Base-by-base conservation (phyloP, 2,797 vertebrate genomes). In the Astyanax mexicanus region DNA sequence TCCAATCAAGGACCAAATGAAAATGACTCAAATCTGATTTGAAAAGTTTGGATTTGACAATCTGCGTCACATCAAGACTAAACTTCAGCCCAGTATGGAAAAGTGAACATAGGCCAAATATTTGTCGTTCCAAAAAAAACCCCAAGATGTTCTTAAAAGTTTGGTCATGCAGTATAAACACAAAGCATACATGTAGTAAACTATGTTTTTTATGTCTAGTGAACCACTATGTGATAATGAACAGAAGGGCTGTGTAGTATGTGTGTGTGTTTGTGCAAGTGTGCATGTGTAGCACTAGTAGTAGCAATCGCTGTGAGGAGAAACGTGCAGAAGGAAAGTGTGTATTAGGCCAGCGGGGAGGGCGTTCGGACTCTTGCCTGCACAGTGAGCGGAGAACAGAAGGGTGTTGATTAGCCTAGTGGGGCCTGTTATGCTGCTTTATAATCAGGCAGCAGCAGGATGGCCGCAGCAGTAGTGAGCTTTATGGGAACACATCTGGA, bases 401-500 rank as follows among this genome's bases (percentile, higher is more conserved):
- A 75, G 58, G 79, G 38, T 69, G 27, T 61, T 69, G 79, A 84
- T 84, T 77, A 80, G 69, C 37, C n/a, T 73, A 74, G 75, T 58
- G 62, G 75, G 62, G 65, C 61, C 38, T 67, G 38, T 64, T 51
- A 65, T n/a, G 62, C 12, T 21, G 57, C 54, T 68, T 84, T 82
- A 47, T 70, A 69, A 80, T 78, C 80, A 73, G 67, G 49, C 80
- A 29, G 52, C 58, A 40, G 37, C 19, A 51, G 25, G 61, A 23
- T 58, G 9, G 21, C 35, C 72, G 13, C 75, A 4, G 68, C 69
- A 80, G 78, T 75, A 64, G 23, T 15, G 10, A 9, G 70, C 54
- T 79, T 78, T 74, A 75, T 55, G 51, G 13, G n/a, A 79, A 45
- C 73, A 72, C 83, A 84, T 80, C 71, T 84, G 83, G 78, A 68